A percentile compares a stretch with the other conserved stretches of the same genome.
These are phyloP conservation scores for Podotricha telesiphe DNA, from an alignment of 2,888 invertebrate genomes.

Conservation along the genomic window DNA sequence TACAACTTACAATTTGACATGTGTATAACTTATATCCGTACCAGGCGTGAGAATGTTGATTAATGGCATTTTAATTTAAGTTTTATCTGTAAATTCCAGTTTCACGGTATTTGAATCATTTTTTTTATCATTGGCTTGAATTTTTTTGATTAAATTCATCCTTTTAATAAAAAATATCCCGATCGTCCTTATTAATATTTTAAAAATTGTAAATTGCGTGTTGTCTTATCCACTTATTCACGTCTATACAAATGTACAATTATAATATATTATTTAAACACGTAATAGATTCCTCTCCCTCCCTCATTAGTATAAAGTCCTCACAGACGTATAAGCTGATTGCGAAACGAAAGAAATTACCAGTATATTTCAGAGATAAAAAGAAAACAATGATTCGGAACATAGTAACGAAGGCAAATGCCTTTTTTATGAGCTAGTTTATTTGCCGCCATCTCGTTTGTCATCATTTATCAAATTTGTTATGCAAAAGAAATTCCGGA, in stretches of 20 bases:
- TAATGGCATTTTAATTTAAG: no score
- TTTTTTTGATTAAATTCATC: no score
- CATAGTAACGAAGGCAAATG: conserved; percentile 34
- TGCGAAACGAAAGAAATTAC: conserved; percentile 17
- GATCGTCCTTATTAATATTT: no score
- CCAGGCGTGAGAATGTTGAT: no score
- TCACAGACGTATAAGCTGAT: background rate
- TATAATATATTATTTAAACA: background rate
- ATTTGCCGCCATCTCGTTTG: conserved; percentile 37
- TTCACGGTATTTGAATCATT: no score
- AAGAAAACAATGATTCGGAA: conserved; percentile 32
- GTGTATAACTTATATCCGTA: no score
- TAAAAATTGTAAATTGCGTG: no score
- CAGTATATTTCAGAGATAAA: conserved; percentile 18
- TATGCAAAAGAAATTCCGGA: conserved; percentile 43
- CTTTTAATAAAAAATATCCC: no score
- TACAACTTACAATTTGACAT: no score
- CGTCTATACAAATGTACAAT: no score
- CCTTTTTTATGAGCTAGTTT: conserved; percentile 33
- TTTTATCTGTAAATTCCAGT: no score
- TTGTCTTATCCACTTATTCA: background rate
- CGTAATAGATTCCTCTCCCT: background rate
- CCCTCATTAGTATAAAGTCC: background rate
- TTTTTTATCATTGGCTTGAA: no score
- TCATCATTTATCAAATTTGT: conserved; percentile 46